Conservation (phyloP, 2,888 invertebrate species). For the Leptopilina myrica region DNA sequence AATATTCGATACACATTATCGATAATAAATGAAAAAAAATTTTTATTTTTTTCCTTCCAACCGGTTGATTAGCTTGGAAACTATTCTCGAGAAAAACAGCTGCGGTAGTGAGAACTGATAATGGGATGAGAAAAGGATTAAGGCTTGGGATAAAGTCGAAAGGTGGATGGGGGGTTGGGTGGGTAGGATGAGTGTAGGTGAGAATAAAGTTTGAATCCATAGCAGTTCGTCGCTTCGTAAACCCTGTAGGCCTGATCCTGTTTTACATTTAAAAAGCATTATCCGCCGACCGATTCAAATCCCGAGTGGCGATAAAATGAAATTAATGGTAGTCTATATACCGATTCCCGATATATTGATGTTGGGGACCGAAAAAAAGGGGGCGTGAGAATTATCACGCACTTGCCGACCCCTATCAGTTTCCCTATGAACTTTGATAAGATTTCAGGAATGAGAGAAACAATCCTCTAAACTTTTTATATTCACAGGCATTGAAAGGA, state of each 20-base stretch:
- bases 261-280: conserved; percentile 77
- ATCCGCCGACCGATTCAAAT: conserved; percentile 71
- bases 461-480: conserved; percentile 4
- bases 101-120: conserved; percentile 44
- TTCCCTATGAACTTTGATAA: conserved; percentile 17
- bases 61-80: background rate
- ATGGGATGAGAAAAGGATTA: background rate
- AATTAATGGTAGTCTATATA: conserved; percentile 74
- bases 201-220: conserved; percentile 70
- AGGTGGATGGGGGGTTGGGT: background rate
- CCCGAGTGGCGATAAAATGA: conserved; percentile 74
- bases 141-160: background rate
- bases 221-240: conserved; percentile 65
- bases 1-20: too few relatives aligned
- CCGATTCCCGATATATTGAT: conserved; percentile 74
- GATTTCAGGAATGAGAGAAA: conserved; percentile 10
- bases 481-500: too few relatives aligned
- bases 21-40: too few relatives aligned
- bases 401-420: conserved; percentile 51
- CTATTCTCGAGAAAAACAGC: conserved; percentile 40
- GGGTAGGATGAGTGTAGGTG: background rate
- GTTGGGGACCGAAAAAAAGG: conserved; percentile 46
- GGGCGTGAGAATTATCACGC: conserved; percentile 53
- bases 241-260: conserved; percentile 73
- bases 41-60: background rate